Conservation (phyloP, 1,140 invertebrate species). For the Dolichoris vasculosae region DNA sequence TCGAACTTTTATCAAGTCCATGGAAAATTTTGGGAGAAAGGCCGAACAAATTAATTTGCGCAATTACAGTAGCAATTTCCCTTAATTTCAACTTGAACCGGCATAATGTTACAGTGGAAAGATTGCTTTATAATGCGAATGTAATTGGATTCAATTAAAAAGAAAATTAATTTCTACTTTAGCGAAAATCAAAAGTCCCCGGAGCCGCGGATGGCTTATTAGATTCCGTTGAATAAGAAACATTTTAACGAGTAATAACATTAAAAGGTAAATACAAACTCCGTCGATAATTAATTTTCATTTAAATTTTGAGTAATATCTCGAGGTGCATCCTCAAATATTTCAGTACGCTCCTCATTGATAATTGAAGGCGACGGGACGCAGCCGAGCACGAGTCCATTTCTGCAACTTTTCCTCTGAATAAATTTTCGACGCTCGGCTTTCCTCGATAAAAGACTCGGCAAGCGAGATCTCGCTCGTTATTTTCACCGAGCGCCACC, state of each 20-base stretch:
- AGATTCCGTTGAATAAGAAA: neutral
- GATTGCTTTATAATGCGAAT: slow-evolving; percentile 8
- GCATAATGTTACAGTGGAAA: neutral
- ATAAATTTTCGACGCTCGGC: slow-evolving; percentile 28
- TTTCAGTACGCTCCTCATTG: neutral
- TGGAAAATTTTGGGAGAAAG: neutral
- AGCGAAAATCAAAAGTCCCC: neutral
- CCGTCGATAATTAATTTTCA: slow-evolving; percentile 8
- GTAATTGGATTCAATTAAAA: slow-evolving; percentile 29
- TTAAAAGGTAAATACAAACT: neutral
- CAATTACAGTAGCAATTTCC: neutral
- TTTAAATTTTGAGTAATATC: neutral
- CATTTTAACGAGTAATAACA: neutral
- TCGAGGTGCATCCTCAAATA: neutral
- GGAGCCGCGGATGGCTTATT: neutral
- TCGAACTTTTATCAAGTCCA: neutral
- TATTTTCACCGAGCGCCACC: neutral
- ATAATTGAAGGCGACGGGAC: neutral
- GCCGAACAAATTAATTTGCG: neutral
- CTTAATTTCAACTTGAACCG: neutral
- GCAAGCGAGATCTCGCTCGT: slow-evolving; percentile 18
- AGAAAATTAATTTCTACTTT: slow-evolving; percentile 18
- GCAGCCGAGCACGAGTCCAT: neutral
- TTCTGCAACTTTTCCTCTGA: slow-evolving; percentile 1
- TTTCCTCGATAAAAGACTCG: neutral